Evolutionary conservation across 2,797 vertebrate species (phyloP).

Genomic region (Zenarchopterus dispar): DNA sequence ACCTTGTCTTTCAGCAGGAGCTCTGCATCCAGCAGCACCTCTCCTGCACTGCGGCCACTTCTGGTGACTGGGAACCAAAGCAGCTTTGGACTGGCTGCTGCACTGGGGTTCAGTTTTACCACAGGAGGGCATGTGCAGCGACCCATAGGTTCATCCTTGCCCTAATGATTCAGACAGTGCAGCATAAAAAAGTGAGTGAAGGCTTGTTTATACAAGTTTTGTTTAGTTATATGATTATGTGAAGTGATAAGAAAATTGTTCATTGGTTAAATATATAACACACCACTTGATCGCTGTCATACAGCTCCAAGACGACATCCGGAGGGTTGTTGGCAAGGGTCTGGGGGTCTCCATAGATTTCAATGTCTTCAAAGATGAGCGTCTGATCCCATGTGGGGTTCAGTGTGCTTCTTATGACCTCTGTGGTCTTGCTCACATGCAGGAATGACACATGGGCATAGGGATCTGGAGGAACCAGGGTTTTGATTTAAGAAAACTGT

Average conservation of each 20-base stretch:
- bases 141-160: slow-evolving; percentile 95
- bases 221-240: not conserved
- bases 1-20: slow-evolving; percentile 92
- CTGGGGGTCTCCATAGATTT: slow-evolving; percentile 93
- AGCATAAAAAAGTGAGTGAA: no score
- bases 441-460: slow-evolving; percentile 96
- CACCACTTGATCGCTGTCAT: slow-evolving; percentile 96
- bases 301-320: slow-evolving; percentile 90
- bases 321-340: slow-evolving; percentile 86
- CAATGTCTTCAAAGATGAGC: slow-evolving; percentile 93
- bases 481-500: not conserved
- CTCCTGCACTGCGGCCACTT: slow-evolving; percentile 86
- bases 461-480: slow-evolving; percentile 83
- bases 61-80: slow-evolving; percentile 91
- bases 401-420: slow-evolving; percentile 88
- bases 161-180: slow-evolving; percentile 80
- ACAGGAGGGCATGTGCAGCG: slow-evolving; percentile 87
- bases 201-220: not conserved
- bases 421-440: slow-evolving; percentile 95
- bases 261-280: slow-evolving; percentile 23
- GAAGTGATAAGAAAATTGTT: not conserved
- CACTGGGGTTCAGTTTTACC: slow-evolving; percentile 88
- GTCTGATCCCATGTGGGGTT: slow-evolving; percentile 99
- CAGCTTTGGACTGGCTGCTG: slow-evolving; percentile 84
- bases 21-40: slow-evolving; percentile 92